Conservation (phyloP, 2,113 vertebrate genomes). For the Daphoenositta chrysoptera region DNA sequence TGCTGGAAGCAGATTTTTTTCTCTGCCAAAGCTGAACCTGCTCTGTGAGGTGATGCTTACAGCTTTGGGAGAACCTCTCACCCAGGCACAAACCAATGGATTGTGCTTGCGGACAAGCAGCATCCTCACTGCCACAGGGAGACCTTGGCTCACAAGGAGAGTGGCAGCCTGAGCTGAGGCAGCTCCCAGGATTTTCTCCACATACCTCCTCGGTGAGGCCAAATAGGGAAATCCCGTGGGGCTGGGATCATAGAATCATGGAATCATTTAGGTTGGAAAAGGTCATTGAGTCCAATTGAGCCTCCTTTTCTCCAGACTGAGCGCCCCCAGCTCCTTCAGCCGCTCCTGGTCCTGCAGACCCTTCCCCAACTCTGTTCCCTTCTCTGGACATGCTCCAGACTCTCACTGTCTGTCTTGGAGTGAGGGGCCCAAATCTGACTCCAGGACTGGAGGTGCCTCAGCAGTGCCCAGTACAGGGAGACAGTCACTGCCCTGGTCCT, state of each 20-base stretch:
- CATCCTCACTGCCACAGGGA: neutral
- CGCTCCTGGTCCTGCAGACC: rapidly evolving
- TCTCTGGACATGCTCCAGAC: rapidly evolving
- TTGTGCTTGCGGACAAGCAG: rapidly evolving
- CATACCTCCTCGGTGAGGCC: rapidly evolving
- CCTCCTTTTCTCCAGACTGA: neutral
- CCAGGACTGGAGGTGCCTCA: rapidly evolving
- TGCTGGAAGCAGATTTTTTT: neutral
- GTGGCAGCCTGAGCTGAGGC: neutral
- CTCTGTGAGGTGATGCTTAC: neutral
- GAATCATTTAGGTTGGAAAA: neutral
- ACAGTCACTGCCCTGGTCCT: rapidly evolving
- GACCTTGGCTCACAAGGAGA: neutral
- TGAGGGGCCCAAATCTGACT: neutral
- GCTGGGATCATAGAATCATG: neutral
- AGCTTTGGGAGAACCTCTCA: neutral
- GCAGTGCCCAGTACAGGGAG: neutral
- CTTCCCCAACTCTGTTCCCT: rapidly evolving
- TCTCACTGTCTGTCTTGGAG: neutral
- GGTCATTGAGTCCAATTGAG: neutral
- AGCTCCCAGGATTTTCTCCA: neutral
- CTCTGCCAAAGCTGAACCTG: neutral
- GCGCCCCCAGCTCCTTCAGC: neutral
- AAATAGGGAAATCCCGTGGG: rapidly evolving
- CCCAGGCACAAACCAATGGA: rapidly evolving